Evolutionary conservation across 1,140 invertebrate genomes (phyloP).

Genomic region (Tribolium castaneum): DNA sequence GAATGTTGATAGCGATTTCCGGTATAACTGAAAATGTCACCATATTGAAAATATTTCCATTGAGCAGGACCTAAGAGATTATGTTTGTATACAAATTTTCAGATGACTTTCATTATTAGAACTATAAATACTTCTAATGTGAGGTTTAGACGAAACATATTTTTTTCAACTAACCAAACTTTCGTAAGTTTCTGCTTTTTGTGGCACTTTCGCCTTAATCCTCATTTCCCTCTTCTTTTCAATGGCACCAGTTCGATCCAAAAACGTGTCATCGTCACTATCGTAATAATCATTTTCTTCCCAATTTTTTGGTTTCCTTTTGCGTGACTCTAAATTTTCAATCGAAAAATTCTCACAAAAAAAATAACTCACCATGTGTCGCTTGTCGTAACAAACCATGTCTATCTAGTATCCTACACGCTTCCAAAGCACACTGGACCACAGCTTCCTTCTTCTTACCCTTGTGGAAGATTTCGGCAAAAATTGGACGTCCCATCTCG

Average conservation of each 20-base stretch:
- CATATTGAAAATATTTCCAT: no score
- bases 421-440: constrained; percentile 92
- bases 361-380: constrained; percentile 72
- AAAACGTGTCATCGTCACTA: constrained; percentile 96
- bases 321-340: constrained; percentile 68
- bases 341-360: no score
- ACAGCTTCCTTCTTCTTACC: constrained; percentile 97
- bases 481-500: constrained; percentile 75
- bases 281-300: constrained; percentile 94
- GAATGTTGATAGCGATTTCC: no score
- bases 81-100: no score
- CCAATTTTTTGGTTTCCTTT: constrained; percentile 81
- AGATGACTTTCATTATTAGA: no score
- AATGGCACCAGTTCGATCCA: constrained; percentile 93
- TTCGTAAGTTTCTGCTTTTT: constrained; percentile 81
- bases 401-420: constrained; percentile 90
- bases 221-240: constrained; percentile 87
- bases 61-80: no score
- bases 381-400: constrained; percentile 82
- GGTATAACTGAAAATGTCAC: no score
- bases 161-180: constrained; percentile 72
- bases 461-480: constrained; percentile 86
- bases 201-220: constrained; percentile 76
- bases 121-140: no score
- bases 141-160: not conserved